Evolutionary conservation across 1,140 invertebrate genomes (phyloP), one percentile per base, ranked within the genome.

Genomic region (Zophobas atratus): DNA sequence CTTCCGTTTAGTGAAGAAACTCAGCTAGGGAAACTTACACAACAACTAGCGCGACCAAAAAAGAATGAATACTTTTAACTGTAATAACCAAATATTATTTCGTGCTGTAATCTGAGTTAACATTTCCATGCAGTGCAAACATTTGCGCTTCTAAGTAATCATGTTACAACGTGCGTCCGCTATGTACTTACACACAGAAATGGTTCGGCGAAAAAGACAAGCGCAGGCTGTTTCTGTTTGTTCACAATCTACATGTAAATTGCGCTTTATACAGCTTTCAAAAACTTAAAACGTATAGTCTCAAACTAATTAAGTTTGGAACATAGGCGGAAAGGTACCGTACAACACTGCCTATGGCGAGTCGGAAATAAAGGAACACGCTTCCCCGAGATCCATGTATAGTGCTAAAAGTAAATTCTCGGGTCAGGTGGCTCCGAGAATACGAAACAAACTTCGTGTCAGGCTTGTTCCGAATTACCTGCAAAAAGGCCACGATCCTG

Each of bases 201-300:
- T 20, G n/a, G 4, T 20, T 51, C 2, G 49, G 2, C 3, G 60
- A 67, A 67, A 67, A 67, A 67, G 60, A 67, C 38, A 20, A 60
- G 34, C 35, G n/a, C 56, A n/a, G 36, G 36, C 56, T 41, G 56
- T 38, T 41, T 39, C 38, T 67, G 60, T 67, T 67, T 67, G 60
- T 67, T 67, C 33, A 67, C 43, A 67, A 67, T 67, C 60, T 67
- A 43, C 60, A 67, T 67, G 60, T 43, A 43, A 67, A 67, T 67
- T 67, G 39, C 60, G n/a, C 43, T 67, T 43, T n/a, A 43, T 2
- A 33, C 39, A 39, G 38, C 60, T 39, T 67, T 67, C 60, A 67
- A 67, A 63, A 67, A 67, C 60, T 67, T 67, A n/a, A 20, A 20
- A 4, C n/a, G 49, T 51, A 51, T 67, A 67, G 41, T 67, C 60